Evolutionary conservation across 2,888 invertebrate genomes (phyloP).

Genomic region (Phyto melanocephala): DNA sequence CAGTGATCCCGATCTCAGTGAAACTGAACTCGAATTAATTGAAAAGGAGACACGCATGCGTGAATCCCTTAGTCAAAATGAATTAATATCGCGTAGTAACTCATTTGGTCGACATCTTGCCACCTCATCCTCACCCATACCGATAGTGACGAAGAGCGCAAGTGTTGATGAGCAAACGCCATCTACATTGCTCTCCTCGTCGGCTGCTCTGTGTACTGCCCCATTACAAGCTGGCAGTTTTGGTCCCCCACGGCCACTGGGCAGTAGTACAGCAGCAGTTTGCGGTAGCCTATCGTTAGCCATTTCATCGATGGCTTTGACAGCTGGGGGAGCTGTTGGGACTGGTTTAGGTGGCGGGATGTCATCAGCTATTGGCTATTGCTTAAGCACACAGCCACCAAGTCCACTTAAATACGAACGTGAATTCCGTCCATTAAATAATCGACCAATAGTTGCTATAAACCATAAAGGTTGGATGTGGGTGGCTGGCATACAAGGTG

Average conservation of each 20-base stretch:
- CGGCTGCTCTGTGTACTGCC: slow-evolving; percentile 65
- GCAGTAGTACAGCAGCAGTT: slow-evolving; percentile 75
- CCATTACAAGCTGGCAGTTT: slow-evolving; percentile 69
- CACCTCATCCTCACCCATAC: slow-evolving; percentile 77
- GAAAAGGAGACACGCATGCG: slow-evolving; percentile 79
- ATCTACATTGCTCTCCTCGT: slow-evolving; percentile 68
- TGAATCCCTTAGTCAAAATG: slow-evolving; percentile 78
- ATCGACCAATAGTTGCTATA: slow-evolving; percentile 82
- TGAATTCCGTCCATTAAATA: slow-evolving; percentile 82
- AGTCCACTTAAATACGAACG: slow-evolving; percentile 80
- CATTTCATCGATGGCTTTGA: slow-evolving; percentile 71
- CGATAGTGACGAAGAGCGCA: slow-evolving; percentile 78
- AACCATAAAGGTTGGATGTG: slow-evolving; percentile 91
- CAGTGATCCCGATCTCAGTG: slow-evolving; percentile 83
- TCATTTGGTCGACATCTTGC: slow-evolving; percentile 77
- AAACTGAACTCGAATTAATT: slow-evolving; percentile 82
- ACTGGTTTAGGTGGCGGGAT: slow-evolving; percentile 52
- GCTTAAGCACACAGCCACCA: slow-evolving; percentile 72
- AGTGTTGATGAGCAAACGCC: slow-evolving; percentile 78
- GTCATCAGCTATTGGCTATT: slow-evolving; percentile 36
- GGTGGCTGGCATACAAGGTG: slow-evolving; percentile 87
- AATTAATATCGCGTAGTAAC: slow-evolving; percentile 78
- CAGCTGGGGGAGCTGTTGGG: slow-evolving; percentile 70
- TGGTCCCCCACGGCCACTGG: slow-evolving; percentile 69
- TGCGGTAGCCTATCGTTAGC: slow-evolving; percentile 76